Base-by-base conservation (phyloP, 2,797 vertebrate species). In the Paramormyrops hopkinsi region DNA sequence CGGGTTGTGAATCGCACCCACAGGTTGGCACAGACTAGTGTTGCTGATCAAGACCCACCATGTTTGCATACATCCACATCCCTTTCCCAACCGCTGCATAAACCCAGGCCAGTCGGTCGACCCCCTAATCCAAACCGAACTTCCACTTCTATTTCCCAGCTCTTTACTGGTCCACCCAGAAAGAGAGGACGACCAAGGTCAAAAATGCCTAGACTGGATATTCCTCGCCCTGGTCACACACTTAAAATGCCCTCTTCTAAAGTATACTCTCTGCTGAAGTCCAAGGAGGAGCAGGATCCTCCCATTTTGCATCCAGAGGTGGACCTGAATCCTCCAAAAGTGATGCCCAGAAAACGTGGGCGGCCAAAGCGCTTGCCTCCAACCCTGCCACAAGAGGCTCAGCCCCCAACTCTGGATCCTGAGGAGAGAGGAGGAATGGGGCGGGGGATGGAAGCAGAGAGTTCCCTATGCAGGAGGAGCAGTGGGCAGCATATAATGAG, bases 401-500 rank as follows among this genome's bases (percentile, higher is more conserved):
- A 98, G 89, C 98, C 98, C 0, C 98, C 98, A 0, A 97, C 98
- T 0, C 94, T 99, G 90, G 97, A 97, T 87, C 97, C 96, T n/a
- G 95, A 93, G 95, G 92, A 88, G 65, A 88, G 88, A 76, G 76
- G 91, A 92, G 93, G 0, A 93, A 92, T 91, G 89, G 96, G 86
- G 91, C 97, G 93, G 90, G 90, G 1, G 93, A 95, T 2, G 93
- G 94, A 96, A 88, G 94, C 96, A 29, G 98, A 97, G 89, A 96
- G 94, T 91, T 95, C 95, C 88, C 97, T 98, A 88, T 94, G 93
- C 90, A 97, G 93, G 93, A 98, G 97, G 95, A 98, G 96, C 92
- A 99, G 98, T 0, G 98, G 98, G 79, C 98, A 99, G 94, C 95
- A 99, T 88, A 96, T 99, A 84, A 98, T 99, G 98, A 99, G 97